A percentile compares a stretch with the other conserved stretches of the same genome.
phyloP scores from a whole-genome alignment of 2,113 vertebrate genomes.

The Felis catus region DNA sequence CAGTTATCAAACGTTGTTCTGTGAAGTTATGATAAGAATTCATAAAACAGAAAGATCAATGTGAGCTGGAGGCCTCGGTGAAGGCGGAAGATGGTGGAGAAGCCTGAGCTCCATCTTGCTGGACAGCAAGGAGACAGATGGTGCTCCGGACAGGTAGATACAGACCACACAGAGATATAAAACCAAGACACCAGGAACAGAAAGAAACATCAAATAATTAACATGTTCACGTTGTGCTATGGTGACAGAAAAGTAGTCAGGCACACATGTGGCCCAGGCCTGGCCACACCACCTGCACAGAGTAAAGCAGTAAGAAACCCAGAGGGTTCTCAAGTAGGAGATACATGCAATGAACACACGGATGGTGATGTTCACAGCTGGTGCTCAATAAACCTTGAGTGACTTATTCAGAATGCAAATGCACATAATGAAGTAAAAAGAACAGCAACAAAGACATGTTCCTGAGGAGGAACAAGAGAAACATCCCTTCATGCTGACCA shows the following conservation, averaged over 20 bases:
- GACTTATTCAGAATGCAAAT: background rate
- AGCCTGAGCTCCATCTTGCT: background rate
- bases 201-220: background rate
- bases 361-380: fast-evolving
- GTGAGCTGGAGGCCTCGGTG: background rate
- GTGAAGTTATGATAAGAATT: background rate
- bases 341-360: background rate
- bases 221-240: background rate
- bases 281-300: background rate
- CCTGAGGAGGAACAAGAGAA: background rate
- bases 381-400: background rate
- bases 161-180: background rate
- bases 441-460: fast-evolving
- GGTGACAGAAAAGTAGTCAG: background rate
- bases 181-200: background rate
- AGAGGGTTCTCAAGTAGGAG: background rate
- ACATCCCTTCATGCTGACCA: fast-evolving
- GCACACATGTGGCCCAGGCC: fast-evolving
- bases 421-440: fast-evolving
- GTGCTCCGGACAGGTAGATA: background rate
- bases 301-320: background rate
- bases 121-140: background rate
- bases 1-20: background rate
- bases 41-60: background rate
- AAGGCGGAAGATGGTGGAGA: background rate